These are phyloP conservation scores for Lemur catta DNA, from an alignment of 2,797 vertebrate species.

Conservation along the genomic window DNA sequence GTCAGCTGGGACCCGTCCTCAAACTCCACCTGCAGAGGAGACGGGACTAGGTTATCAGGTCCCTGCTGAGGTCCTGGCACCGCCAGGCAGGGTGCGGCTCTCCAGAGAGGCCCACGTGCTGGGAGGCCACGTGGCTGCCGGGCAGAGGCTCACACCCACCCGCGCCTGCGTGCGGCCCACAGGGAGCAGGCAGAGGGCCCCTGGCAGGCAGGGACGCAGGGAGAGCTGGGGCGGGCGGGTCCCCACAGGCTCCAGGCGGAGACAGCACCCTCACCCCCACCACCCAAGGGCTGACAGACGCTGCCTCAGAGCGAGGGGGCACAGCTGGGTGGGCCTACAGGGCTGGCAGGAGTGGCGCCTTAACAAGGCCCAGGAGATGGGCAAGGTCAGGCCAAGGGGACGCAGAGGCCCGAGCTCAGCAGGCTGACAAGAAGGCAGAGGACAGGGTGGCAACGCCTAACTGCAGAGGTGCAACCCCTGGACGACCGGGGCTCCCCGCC, in stretches of 20 bases:
- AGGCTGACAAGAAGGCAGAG: background rate
- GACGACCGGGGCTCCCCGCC: no score
- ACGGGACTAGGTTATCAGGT: background rate
- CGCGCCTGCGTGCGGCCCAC: no score
- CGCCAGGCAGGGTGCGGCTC: accelerated
- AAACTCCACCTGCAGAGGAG: conserved; percentile 92
- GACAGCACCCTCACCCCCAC: background rate
- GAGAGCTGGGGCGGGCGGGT: background rate
- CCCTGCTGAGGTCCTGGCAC: background rate
- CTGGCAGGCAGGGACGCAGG: no score
- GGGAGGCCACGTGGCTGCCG: background rate
- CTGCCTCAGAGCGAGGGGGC: background rate
- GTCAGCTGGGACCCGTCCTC: conserved; percentile 93
- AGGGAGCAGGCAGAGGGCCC: background rate
- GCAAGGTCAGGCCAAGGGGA: background rate
- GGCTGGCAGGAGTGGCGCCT: accelerated
- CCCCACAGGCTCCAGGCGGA: background rate
- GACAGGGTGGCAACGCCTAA: background rate
- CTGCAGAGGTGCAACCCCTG: background rate
- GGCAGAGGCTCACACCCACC: background rate
- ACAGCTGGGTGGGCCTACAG: background rate
- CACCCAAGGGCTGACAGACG: background rate
- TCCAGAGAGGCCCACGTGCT: background rate
- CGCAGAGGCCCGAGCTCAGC: background rate
- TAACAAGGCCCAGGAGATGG: background rate